These are phyloP conservation scores for Pipa parva DNA, from an alignment of 2,113 vertebrate species.

Conservation along the genomic window DNA sequence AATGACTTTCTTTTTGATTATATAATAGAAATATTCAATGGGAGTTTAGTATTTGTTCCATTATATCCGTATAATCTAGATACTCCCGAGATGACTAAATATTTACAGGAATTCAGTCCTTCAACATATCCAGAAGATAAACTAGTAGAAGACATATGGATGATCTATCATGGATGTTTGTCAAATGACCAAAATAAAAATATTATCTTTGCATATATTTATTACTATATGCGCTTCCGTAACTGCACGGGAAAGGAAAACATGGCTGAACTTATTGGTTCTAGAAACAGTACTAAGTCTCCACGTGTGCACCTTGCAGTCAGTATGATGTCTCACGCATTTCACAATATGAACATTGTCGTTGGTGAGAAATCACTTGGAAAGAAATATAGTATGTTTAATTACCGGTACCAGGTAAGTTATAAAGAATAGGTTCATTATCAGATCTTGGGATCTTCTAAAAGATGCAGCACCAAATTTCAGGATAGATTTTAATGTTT, in stretches of 20 bases:
- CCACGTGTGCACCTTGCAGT: neutral
- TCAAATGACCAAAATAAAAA: neutral
- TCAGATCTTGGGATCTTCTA: no score
- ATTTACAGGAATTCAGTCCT: neutral
- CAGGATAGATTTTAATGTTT: no score
- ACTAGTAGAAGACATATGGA: slow-evolving; percentile 7
- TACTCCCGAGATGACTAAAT: neutral
- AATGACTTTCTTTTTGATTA: neutral
- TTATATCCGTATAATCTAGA: neutral
- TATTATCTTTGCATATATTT: neutral
- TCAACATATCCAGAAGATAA: neutral
- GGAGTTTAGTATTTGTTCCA: slow-evolving; percentile 6
- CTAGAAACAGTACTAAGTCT: neutral
- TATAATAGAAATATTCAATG: neutral
- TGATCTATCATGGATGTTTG: neutral
- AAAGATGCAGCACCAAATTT: no score
- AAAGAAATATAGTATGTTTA: neutral
- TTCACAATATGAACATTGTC: neutral
- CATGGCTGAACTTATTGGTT: neutral
- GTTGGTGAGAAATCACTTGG: neutral
- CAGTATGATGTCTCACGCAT: neutral
- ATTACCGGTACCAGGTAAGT: neutral
- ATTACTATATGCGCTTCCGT: neutral
- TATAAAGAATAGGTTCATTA: no score
- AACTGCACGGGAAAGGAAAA: neutral